Percentiles rank a stretch among this genome's conserved stretches.
phyloP scores from a whole-genome alignment of 2,113 vertebrate species.

The Chaenocephalus aceratus region DNA sequence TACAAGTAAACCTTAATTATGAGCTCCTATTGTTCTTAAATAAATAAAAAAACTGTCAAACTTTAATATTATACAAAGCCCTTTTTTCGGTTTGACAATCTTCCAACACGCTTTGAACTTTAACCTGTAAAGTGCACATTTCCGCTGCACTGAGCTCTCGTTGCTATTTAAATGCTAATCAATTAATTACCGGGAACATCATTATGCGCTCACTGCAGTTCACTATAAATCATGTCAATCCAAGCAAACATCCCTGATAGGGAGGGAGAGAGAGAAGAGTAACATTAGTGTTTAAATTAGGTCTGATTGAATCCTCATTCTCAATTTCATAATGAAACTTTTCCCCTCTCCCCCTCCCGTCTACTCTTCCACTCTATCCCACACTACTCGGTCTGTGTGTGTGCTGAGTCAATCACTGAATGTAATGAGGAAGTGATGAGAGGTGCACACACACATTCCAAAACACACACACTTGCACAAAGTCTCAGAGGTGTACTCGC shows the following conservation, averaged over 20 bases:
- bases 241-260: constrained; percentile 47
- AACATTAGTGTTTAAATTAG: constrained; percentile 65
- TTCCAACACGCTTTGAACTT: constrained; percentile 23
- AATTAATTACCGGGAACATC: constrained; percentile 68
- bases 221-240: constrained; percentile 60
- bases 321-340: constrained; percentile 67
- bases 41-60: neutral
- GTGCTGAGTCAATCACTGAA: constrained; percentile 41
- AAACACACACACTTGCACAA: neutral
- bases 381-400: neutral
- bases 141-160: neutral
- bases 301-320: constrained; percentile 66
- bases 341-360: constrained; percentile 19
- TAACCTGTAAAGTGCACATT: constrained; percentile 9
- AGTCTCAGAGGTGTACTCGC: constrained; percentile 26
- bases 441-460: neutral
- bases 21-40: neutral
- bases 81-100: neutral
- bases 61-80: neutral
- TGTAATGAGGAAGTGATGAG: constrained; percentile 56
- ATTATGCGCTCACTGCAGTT: constrained; percentile 55
- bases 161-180: constrained; percentile 76
- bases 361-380: neutral
- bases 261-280: constrained; percentile 12
- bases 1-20: neutral